Evolutionary conservation across 2,113 vertebrate genomes (phyloP), one percentile per base, ranked within the genome.

Genomic region (Prochilodus magdalenae): DNA sequence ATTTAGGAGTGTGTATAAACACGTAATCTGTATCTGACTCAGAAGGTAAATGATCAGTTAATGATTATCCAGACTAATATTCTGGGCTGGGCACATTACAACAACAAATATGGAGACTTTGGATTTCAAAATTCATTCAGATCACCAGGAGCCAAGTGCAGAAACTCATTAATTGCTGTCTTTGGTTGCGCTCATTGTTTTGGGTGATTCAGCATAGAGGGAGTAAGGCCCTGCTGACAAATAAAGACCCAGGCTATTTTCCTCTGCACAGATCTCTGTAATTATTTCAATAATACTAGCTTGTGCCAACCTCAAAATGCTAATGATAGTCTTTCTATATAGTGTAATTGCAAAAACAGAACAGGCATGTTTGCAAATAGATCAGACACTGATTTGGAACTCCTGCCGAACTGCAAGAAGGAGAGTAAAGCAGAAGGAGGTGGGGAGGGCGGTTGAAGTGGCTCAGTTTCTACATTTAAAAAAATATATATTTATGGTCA

Each of bases 291-390:
- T 79, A 83, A 85, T 83, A 80, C 51, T 55, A 60, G 72, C 44
- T 66, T 83, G 0, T 27, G 60, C 80, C 84, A 62, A 40, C 27
- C 78, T 77, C 75, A 74, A 53, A 81, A 81, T 79, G 80, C 81
- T 84, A 89, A 88, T 83, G 69, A 83, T 30, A 85, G 75, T 67
- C 40, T 87, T 79, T 86, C 47, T 75, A 80, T 80, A 79, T 33
- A 59, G 76, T 84, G 79, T 65, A 62, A 83, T 86, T 83, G 89
- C 77, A 85, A 85, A 87, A 89, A 83, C 81, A 84, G 86, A 30
- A 67, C 11, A 44, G 85, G 82, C 84, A 79, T 81, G 87, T 83
- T 89, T 87, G 87, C 83, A 90, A 90, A 89, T 83, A 79, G 71
- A 47, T 6, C 3, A 20, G 73, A 65, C 55, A 73, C 16, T 80